Conservation (phyloP, 2,888 invertebrate genomes). For the Drosophila phalerata region DNA sequence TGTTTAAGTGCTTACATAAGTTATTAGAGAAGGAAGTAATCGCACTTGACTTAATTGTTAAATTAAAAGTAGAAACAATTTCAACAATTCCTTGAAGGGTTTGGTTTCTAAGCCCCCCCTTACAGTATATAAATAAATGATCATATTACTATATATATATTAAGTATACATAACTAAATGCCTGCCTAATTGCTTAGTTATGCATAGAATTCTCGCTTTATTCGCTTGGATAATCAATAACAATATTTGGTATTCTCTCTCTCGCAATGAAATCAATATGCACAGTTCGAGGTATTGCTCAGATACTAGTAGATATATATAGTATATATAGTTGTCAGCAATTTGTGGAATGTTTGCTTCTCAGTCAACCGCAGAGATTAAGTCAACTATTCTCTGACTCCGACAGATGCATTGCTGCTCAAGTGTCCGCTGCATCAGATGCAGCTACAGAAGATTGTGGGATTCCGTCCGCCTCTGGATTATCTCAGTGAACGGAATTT, state of each 20-base stretch:
- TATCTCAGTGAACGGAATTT: conserved; percentile 77
- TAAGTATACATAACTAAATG: conserved; percentile 14
- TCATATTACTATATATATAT: conserved; percentile 11
- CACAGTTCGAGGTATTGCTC: conserved; percentile 21
- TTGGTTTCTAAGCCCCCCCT: background rate
- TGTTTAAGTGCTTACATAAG: conserved; percentile 34
- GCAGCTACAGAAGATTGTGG: conserved; percentile 85
- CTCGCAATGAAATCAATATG: conserved; percentile 57
- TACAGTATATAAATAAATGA: background rate
- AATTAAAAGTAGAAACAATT: conserved; percentile 10
- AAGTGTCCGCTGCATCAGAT: conserved; percentile 84
- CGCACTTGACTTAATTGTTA: conserved; percentile 35
- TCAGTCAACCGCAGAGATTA: conserved; percentile 57
- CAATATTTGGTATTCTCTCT: conserved; percentile 18
- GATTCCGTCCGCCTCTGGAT: conserved; percentile 83
- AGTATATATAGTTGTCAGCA: conserved; percentile 11
- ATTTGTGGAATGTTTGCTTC: conserved; percentile 54
- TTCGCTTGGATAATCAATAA: conserved; percentile 46
- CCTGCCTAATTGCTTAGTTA: conserved; percentile 51
- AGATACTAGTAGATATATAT: conserved; percentile 8
- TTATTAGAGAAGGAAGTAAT: conserved; percentile 30
- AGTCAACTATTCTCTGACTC: conserved; percentile 11
- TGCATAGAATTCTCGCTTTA: conserved; percentile 60
- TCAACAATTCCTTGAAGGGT: conserved; percentile 2
- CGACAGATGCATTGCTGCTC: conserved; percentile 79